Evolutionary conservation across 2,113 vertebrate genomes (phyloP).

Genomic region (Zosterops japonicus): DNA sequence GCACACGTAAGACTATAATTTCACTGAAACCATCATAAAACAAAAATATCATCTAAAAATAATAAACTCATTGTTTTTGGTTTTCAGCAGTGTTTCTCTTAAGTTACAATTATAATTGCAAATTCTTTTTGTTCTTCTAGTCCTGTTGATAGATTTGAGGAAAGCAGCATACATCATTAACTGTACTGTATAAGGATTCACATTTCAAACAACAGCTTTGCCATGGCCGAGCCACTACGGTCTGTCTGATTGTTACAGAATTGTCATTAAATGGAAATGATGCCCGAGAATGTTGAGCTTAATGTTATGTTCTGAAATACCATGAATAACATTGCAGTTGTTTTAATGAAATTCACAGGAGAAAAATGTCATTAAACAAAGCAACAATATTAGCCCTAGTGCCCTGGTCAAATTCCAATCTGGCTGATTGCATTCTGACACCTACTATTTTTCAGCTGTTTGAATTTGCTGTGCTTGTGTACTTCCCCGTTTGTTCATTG

Average conservation of each 20-base stretch:
- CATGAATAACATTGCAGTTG: background rate
- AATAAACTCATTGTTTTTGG: background rate
- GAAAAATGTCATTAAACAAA: background rate
- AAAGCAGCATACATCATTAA: slow-evolving; percentile 13
- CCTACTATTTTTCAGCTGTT: background rate
- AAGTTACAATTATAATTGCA: slow-evolving; percentile 41
- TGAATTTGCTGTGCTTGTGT: background rate
- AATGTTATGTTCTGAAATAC: background rate
- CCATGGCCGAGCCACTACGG: background rate
- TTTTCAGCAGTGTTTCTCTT: background rate
- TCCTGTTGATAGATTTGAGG: slow-evolving; percentile 7
- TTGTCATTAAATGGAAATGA: slow-evolving; percentile 28
- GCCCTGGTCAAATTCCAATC: background rate
- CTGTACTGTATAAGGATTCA: background rate
- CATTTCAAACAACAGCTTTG: slow-evolving; percentile 39
- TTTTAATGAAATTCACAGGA: slow-evolving; percentile 4
- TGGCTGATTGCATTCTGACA: background rate
- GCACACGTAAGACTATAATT: background rate
- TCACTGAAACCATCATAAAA: background rate
- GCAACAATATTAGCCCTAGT: background rate
- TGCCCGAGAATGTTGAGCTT: background rate
- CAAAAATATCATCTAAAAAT: background rate
- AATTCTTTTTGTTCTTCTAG: slow-evolving; percentile 13
- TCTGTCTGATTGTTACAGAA: background rate
- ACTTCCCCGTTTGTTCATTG: background rate